These are phyloP conservation scores for Dermatemys mawii DNA, from an alignment of 2,113 vertebrate species.

Conservation along the genomic window DNA sequence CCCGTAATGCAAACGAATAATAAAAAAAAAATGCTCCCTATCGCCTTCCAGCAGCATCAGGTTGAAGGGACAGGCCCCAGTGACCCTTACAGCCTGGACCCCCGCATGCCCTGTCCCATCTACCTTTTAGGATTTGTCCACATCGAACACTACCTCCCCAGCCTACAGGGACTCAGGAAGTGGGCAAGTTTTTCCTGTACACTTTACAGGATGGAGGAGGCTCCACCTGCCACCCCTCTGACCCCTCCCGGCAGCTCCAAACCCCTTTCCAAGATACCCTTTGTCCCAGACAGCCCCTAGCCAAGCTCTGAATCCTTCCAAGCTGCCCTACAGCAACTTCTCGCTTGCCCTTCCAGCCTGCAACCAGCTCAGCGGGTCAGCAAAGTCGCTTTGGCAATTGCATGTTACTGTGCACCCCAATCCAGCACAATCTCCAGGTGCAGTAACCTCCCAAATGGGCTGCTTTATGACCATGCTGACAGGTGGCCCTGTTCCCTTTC, in stretches of 20 bases:
- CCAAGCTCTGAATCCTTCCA: not conserved
- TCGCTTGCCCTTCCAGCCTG: not conserved
- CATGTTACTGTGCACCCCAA: fast-evolving
- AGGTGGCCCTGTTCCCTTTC: not conserved
- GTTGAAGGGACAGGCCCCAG: not conserved
- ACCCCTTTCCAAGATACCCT: not conserved
- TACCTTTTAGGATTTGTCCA: not conserved
- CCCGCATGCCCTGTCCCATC: not conserved
- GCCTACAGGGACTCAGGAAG: not conserved
- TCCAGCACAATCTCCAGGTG: not conserved
- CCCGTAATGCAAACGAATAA: not conserved
- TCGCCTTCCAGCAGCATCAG: not conserved
- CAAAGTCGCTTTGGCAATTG: not conserved
- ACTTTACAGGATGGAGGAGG: not conserved
- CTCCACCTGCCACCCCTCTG: not conserved
- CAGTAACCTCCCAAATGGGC: not conserved
- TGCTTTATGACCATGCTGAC: not conserved
- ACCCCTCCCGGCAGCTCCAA: not conserved
- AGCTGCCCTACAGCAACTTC: not conserved
- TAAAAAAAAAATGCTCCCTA: not conserved
- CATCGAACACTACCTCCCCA: not conserved
- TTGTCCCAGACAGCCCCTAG: not conserved
- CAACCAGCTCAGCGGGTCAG: not conserved
- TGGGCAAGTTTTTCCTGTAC: not conserved
- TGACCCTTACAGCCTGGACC: not conserved